Base-by-base conservation (phyloP, 1,140 invertebrate species). In the Macrotrachela quadricornifera region DNA sequence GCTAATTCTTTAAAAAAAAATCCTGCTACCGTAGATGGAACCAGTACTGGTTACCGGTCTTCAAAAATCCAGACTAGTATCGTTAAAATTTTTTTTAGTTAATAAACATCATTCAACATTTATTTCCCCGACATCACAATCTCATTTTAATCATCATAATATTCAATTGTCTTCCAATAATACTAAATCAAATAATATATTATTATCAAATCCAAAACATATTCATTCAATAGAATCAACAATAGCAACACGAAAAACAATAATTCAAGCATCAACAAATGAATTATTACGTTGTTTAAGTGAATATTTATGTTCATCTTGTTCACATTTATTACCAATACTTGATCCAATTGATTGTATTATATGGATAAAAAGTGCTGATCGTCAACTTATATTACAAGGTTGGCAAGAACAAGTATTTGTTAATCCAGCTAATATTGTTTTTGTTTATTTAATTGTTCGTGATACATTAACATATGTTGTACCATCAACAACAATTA, bases 321-420 rank as follows among this genome's bases (percentile, higher is more conserved):
- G 90, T 72, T 81, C 79, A 64, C 77, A 81, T 63, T 74, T 91
- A 88, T 73, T 30, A 21, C 59, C 60, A 13, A 59, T 65, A 53
- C 66, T 70, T 36, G 70, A 74, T 54, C 59, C 70, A 2, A 63
- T 82, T 0, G 88, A 95, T 67, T 85, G 86, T 30, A 85, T 94
- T 60, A 82, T 91, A 79, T 97, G 92, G 92, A 76, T 97, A 47
- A 77, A 87, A 62, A 85, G 85, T 6, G 90, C 96, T 41, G 92
- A 97, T 73, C 76, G 90, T 55, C 85, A 83, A 62, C 75, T 97
- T 44, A 76, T 96, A 46, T 73, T 95, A 53, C 91, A 97, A 72
- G 91, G 90, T 56, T 95, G 91, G 91, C 88, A 96, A 82, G 92
- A 99, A 64, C 83, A 96, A 54, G 87, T 86, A 11, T 99, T 99